Conservation (phyloP, 2,888 invertebrate genomes). For the Leptarthrus brevirostris region DNA sequence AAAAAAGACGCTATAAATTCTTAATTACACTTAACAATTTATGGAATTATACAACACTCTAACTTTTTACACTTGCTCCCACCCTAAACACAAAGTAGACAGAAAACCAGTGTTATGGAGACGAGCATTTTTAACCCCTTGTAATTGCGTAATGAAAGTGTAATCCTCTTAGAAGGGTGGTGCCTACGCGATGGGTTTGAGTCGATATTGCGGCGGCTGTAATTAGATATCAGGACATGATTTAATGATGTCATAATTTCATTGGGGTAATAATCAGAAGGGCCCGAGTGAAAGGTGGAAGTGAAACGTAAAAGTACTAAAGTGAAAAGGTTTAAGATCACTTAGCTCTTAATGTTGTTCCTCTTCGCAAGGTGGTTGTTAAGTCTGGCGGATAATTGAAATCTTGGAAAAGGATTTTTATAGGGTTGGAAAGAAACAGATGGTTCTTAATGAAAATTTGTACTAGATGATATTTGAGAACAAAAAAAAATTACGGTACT, state of each 20-base stretch:
- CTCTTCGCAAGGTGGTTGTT: background rate
- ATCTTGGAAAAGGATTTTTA: background rate
- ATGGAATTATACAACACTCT: constrained; percentile 21
- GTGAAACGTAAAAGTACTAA: background rate
- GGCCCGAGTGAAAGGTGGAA: background rate
- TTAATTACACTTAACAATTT: constrained; percentile 21
- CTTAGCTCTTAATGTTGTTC: too few relatives aligned
- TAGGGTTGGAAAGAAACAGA: background rate
- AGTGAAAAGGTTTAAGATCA: background rate
- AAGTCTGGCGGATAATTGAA: background rate
- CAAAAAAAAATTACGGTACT: too few relatives aligned
- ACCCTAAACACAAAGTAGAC: background rate
- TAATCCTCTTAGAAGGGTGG: constrained; percentile 29
- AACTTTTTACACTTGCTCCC: constrained; percentile 16
- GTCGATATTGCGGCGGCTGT: constrained; percentile 28
- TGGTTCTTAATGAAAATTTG: background rate
- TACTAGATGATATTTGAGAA: too few relatives aligned
- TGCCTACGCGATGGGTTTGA: background rate
- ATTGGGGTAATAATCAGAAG: constrained; percentile 27
- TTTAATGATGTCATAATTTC: constrained; percentile 52
- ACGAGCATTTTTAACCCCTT: background rate
- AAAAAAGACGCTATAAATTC: constrained; percentile 22
- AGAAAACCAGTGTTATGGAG: background rate
- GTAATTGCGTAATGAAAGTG: constrained; percentile 36
- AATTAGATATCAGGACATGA: constrained; percentile 50